phyloP scores from a whole-genome alignment of 2,797 vertebrate genomes.

The Galago senegalensis region DNA sequence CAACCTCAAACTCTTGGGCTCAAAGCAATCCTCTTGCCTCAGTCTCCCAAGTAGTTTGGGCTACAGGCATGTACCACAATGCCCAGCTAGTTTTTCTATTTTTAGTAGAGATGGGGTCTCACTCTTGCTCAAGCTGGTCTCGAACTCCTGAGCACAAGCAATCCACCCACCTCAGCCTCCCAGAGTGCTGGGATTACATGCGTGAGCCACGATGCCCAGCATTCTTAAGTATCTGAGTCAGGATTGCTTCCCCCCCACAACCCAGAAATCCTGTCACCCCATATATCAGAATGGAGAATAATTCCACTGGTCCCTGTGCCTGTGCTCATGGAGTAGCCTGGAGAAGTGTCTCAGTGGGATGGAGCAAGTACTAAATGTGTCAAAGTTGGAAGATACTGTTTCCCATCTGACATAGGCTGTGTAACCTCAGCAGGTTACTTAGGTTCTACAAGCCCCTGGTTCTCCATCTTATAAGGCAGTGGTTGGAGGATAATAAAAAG shows the following conservation, averaged over 20 bases:
- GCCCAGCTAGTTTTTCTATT: too few species aligned
- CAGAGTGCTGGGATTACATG: too few species aligned
- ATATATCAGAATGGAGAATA: not conserved
- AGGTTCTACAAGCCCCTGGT: not conserved
- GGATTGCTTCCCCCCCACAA: not conserved
- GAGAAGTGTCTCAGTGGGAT: not conserved
- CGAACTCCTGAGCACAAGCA: too few species aligned
- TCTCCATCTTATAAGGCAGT: not conserved
- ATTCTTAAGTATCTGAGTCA: not conserved
- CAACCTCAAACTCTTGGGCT: too few species aligned
- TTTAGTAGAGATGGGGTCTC: too few species aligned
- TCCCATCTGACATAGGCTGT: not conserved
- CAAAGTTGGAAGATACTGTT: not conserved
- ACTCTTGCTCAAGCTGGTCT: too few species aligned
- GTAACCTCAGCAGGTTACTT: not conserved
- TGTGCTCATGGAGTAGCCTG: not conserved
- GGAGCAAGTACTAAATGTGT: not conserved
- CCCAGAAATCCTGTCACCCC: not conserved
- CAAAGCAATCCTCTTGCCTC: too few species aligned
- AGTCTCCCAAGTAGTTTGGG: too few species aligned
- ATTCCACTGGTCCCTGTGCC: not conserved
- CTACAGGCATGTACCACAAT: too few species aligned
- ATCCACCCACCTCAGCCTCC: too few species aligned
- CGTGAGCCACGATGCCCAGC: not conserved
- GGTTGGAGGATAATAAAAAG: not conserved